Evolutionary conservation across 2,113 vertebrate species (phyloP), one percentile per base, ranked within the genome.

Genomic region (Argyrosomus japonicus): DNA sequence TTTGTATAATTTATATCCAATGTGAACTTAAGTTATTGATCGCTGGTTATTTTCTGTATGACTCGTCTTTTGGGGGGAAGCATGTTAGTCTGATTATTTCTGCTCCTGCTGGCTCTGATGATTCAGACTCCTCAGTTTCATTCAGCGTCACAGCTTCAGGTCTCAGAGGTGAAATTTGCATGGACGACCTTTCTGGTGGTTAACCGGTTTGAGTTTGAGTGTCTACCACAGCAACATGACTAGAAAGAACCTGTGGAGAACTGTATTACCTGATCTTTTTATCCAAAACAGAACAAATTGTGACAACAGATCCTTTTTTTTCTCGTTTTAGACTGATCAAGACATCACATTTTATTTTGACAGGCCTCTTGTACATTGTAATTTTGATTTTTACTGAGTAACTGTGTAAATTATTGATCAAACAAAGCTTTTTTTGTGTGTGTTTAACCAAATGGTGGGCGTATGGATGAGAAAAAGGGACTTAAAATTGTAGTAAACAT

Each of bases 401-500:
- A 83, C 75, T 86, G 81, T 91, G 81, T 91, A 93, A 92, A 91
- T 89, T 91, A 87, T 84, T 89, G 84, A 86, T 91, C 69, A 76
- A 89, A 75, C 68, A 85, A 90, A 88, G 84, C 83, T 86, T 93
- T 91, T 90, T 58, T 58, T 53, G 19, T 53, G 17, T 45, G 72
- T 91, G 88, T 93, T 92, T 84, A 91, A 93, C 91, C 91, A 93
- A 94, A 94, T 65, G 90, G 85, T 85, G 87, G 93, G 90, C 88
- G 76, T 93, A 93, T 72, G 93, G 93, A 93, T 95, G 92, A 92
- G 84, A 92, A 87, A 87, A 95, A 94, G 93, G 94, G 94, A 95
- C 83, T 57, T 93, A 75, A 72, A 67, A 58, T 63, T 76, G 74
- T 92, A 89, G 90, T 87, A 48, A 84, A 85, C 9, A 21, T 91